phyloP scores from a whole-genome alignment of 2,113 vertebrate genomes.

The Uropsilus gracilis region DNA sequence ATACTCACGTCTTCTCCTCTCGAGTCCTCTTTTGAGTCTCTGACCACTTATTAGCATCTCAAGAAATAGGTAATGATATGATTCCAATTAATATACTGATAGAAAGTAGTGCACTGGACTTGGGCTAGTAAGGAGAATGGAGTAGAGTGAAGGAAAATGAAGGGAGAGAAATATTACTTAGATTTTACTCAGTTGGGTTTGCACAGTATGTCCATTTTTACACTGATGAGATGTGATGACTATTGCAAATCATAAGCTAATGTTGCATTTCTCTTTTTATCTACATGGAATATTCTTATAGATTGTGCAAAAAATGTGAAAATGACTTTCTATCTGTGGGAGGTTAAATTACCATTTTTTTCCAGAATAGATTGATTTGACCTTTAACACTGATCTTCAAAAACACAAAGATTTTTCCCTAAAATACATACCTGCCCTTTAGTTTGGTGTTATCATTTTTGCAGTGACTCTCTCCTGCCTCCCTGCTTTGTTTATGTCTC shows the following conservation, averaged over 20 bases:
- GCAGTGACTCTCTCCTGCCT: not conserved
- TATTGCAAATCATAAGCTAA: not conserved
- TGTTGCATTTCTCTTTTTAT: not conserved
- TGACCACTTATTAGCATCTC: not conserved
- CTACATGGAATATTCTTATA: not conserved
- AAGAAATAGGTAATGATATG: not conserved
- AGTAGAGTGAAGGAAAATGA: not conserved
- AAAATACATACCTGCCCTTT: not conserved
- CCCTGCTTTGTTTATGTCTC: not conserved
- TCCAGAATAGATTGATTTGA: not conserved
- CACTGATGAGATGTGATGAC: not conserved
- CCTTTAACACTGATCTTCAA: constrained; percentile 17
- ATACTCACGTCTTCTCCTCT: not conserved
- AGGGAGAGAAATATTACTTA: not conserved
- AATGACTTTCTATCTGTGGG: not conserved
- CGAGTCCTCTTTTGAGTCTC: not conserved
- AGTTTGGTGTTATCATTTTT: not conserved
- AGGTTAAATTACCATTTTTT: not conserved
- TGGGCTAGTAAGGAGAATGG: not conserved
- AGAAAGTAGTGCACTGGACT: not conserved
- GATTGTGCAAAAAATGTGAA: constrained; percentile 14
- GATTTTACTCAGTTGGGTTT: not conserved
- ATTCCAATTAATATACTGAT: not conserved
- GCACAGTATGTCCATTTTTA: not conserved
- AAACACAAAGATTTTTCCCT: not conserved